Conservation (phyloP, 2,888 invertebrate species). For the Yponomeuta sedellus region DNA sequence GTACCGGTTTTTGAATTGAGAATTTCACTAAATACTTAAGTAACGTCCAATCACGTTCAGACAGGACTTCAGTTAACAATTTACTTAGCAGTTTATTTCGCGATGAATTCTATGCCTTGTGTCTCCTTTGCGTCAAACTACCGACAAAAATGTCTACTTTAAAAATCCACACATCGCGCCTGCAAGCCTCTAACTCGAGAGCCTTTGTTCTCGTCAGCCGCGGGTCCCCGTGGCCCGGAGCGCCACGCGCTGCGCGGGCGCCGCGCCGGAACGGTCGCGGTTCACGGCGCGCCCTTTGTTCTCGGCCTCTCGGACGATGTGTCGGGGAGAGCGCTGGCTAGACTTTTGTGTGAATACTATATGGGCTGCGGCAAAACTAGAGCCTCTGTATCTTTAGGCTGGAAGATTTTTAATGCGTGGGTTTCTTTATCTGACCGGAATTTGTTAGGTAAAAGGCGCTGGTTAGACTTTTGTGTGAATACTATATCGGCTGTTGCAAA, state of each 20-base stretch:
- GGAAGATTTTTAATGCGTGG: too few species aligned
- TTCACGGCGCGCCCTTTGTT: slow-evolving; percentile 76
- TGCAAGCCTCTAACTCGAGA: background rate
- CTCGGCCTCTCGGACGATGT: slow-evolving; percentile 35
- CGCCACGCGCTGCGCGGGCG: slow-evolving; percentile 30
- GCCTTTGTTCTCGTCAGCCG: background rate
- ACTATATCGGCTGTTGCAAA: too few species aligned
- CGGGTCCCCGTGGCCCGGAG: background rate
- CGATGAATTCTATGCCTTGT: too few species aligned
- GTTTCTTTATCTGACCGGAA: background rate
- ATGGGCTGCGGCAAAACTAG: too few species aligned
- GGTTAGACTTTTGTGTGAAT: slow-evolving; percentile 24
- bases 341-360: background rate
- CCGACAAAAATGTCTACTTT: background rate
- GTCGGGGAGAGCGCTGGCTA: slow-evolving; percentile 30
- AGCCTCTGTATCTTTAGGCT: too few species aligned
- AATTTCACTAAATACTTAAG: too few species aligned
- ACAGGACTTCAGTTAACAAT: too few species aligned
- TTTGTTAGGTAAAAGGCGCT: slow-evolving; percentile 23
- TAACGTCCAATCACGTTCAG: too few species aligned
- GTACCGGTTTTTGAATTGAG: too few species aligned
- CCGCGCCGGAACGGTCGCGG: slow-evolving; percentile 65
- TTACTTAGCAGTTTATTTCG: too few species aligned
- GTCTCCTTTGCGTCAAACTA: too few species aligned
- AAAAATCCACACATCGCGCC: too few species aligned